Evolutionary conservation across 2,797 vertebrate species (phyloP).

Genomic region (Pangasius mekongensis): DNA sequence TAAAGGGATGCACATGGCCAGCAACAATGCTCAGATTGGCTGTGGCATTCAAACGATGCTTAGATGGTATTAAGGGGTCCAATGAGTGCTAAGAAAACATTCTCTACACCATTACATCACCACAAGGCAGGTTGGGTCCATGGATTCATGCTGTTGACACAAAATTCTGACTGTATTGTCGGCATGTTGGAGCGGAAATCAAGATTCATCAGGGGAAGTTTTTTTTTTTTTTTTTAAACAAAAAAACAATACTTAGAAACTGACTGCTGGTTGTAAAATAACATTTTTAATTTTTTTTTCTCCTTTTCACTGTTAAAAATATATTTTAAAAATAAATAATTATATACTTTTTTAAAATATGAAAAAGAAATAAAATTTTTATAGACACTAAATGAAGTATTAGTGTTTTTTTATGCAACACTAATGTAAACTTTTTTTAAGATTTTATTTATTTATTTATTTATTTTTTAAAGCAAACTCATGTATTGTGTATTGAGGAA

Average conservation of each 20-base stretch:
- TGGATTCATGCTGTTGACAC: neutral
- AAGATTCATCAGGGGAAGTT: too few relatives aligned
- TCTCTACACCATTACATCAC: neutral
- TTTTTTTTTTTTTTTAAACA: too few relatives aligned
- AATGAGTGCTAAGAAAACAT: neutral
- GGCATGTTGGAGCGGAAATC: neutral
- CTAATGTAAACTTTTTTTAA: neutral
- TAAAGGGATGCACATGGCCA: neutral
- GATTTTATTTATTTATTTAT: too few relatives aligned
- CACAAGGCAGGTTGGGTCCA: neutral
- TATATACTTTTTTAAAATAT: too few relatives aligned
- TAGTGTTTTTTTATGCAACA: neutral
- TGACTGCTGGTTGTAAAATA: neutral
- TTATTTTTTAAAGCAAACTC: neutral
- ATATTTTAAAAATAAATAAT: too few relatives aligned
- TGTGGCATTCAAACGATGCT: neutral
- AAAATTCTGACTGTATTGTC: neutral
- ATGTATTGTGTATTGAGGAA: neutral
- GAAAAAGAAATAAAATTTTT: neutral
- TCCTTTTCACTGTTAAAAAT: too few relatives aligned
- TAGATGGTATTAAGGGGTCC: neutral
- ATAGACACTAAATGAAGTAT: neutral
- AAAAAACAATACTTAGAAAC: neutral
- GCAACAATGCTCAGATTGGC: neutral
- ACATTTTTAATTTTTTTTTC: neutral